Percentiles rank a stretch among this genome's conserved stretches.
phyloP scores from a whole-genome alignment of 2,797 vertebrate genomes.

The Paramormyrops hopkinsi region DNA sequence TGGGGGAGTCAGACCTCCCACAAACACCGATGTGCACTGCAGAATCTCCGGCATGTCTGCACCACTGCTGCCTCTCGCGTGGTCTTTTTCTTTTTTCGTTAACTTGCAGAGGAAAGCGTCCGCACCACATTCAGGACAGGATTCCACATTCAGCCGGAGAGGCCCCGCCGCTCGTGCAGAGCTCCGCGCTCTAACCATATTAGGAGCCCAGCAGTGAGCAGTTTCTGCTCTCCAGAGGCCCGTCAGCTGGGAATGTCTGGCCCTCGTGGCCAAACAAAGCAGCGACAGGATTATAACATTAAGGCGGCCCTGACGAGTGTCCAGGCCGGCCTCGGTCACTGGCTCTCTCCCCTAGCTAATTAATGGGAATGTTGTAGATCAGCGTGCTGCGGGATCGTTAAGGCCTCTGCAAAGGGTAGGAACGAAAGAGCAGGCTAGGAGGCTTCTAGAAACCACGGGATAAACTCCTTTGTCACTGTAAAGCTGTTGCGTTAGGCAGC shows the following conservation, averaged over 20 bases:
- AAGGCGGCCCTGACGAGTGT: slow-evolving; percentile 31
- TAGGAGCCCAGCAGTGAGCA: slow-evolving; percentile 57
- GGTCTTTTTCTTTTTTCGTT: slow-evolving; percentile 40
- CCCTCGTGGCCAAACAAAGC: slow-evolving; percentile 54
- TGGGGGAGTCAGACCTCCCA: no score
- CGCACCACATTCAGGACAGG: slow-evolving; percentile 55
- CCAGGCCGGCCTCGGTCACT: not conserved
- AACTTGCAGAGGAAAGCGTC: slow-evolving; percentile 47
- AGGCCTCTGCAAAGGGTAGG: not conserved
- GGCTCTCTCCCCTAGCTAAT: not conserved
- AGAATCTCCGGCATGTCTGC: not conserved
- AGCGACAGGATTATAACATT: not conserved
- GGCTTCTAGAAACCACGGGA: not conserved
- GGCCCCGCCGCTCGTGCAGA: slow-evolving; percentile 34
- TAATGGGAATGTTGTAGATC: not conserved
- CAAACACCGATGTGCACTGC: not conserved
- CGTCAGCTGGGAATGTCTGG: slow-evolving; percentile 57
- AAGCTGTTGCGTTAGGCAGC: not conserved
- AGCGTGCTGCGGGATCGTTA: not conserved
- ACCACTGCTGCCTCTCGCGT: slow-evolving; percentile 42
- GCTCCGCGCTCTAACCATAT: slow-evolving; percentile 51
- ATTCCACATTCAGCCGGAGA: slow-evolving; percentile 53
- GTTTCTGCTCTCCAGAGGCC: slow-evolving; percentile 40
- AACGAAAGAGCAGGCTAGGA: not conserved
- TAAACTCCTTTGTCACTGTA: not conserved